Evolutionary conservation across 2,888 invertebrate genomes (phyloP).

Genomic region (Spilosoma lubricipeda): DNA sequence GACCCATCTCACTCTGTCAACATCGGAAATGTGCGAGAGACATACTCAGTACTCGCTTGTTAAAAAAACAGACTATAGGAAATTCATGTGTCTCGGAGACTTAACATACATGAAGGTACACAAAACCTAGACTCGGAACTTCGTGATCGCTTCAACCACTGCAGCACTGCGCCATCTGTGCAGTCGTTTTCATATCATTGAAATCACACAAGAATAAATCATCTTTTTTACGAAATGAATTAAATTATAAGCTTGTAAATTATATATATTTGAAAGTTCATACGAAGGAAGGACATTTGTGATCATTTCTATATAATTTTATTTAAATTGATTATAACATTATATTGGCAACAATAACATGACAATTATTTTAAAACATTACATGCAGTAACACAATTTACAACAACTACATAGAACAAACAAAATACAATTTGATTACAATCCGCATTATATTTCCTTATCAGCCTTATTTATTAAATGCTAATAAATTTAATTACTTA

Average conservation of each 20-base stretch:
- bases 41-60: too few relatives aligned
- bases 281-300: background rate
- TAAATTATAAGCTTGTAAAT: background rate
- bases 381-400: slow-evolving; percentile 14
- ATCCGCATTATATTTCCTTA: slow-evolving; percentile 5
- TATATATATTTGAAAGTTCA: background rate
- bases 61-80: too few relatives aligned
- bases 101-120: too few relatives aligned
- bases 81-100: too few relatives aligned
- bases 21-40: too few relatives aligned
- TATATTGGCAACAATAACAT: background rate
- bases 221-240: background rate
- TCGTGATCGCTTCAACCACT: too few relatives aligned
- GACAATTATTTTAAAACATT: background rate
- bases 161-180: too few relatives aligned
- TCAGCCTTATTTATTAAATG: slow-evolving; percentile 38
- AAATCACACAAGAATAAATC: background rate
- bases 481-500: slow-evolving; percentile 12
- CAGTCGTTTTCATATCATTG: background rate
- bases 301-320: background rate
- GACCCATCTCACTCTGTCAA: too few relatives aligned
- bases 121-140: too few relatives aligned
- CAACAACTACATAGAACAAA: slow-evolving; percentile 1
- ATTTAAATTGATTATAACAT: background rate
- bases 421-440: slow-evolving; percentile 14